A percentile compares a stretch with the other conserved stretches of the same genome.
These are phyloP conservation scores for Herminia tarsipennalis DNA, from an alignment of 2,888 invertebrate genomes.

Conservation along the genomic window DNA sequence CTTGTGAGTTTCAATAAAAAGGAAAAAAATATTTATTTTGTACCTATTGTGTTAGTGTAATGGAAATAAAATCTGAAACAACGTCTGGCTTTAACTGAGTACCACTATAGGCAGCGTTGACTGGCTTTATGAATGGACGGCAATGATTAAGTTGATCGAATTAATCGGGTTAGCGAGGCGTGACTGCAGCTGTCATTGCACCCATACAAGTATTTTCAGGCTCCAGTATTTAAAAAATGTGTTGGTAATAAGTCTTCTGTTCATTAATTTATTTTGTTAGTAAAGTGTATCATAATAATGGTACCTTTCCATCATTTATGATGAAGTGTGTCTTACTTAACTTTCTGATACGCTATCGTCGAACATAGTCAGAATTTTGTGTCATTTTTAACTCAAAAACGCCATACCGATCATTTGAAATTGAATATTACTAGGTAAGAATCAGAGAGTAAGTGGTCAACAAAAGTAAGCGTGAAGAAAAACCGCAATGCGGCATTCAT, in stretches of 20 bases:
- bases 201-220: conserved; percentile 15
- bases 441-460: too few species aligned
- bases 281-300: too few species aligned
- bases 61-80: conserved; percentile 36
- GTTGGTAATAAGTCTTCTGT: not conserved
- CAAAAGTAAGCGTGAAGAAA: too few species aligned
- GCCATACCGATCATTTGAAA: too few species aligned
- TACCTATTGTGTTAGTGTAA: conserved; percentile 18
- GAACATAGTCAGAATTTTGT: too few species aligned
- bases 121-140: conserved; percentile 22
- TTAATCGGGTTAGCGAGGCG: conserved; percentile 26
- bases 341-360: too few species aligned
- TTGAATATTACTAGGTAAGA: too few species aligned
- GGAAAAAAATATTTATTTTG: conserved; percentile 22
- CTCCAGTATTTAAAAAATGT: not conserved
- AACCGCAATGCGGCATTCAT: conserved; percentile 32
- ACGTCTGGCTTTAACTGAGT: conserved; percentile 14
- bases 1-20: conserved; percentile 25
- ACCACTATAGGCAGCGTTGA: conserved; percentile 14
- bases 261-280: too few species aligned
- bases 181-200: conserved; percentile 27
- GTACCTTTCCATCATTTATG: too few species aligned
- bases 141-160: conserved; percentile 44
- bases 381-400: too few species aligned
- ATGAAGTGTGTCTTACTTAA: too few species aligned